Conservation (phyloP, 2,888 invertebrate genomes). For the Cylloceria caligata region DNA sequence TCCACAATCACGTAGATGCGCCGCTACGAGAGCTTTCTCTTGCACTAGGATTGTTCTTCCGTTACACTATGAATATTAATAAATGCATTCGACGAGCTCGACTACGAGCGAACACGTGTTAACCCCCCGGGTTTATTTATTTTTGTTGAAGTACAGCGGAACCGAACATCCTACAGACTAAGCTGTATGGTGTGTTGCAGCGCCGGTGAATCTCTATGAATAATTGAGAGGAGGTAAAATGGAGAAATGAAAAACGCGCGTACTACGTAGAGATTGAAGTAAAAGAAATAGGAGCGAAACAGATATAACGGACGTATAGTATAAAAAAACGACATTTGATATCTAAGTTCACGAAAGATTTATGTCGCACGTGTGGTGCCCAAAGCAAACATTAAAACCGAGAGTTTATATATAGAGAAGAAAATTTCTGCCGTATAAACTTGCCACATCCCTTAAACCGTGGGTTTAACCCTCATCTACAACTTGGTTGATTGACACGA, state of each 20-base stretch:
- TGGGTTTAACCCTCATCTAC: background rate
- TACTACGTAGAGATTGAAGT: background rate
- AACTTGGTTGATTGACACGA: background rate
- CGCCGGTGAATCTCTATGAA: slow-evolving; percentile 3
- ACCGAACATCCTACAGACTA: background rate
- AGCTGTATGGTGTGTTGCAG: slow-evolving; percentile 1
- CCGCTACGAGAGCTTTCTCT: slow-evolving; percentile 4
- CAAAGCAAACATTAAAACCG: background rate
- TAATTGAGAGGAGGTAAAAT: slow-evolving; percentile 7
- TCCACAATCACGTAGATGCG: slow-evolving; percentile 9
- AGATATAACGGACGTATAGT: background rate
- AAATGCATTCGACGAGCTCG: slow-evolving; percentile 1
- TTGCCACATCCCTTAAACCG: background rate
- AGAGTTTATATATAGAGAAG: background rate
- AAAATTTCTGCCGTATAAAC: slow-evolving; percentile 24
- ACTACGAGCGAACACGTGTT: slow-evolving; percentile 11
- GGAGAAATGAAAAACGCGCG: background rate
- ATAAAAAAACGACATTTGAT: slow-evolving; percentile 5
- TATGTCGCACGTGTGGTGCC: background rate
- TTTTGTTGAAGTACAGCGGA: background rate
- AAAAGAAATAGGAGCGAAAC: background rate
- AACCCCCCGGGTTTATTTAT: slow-evolving; percentile 9
- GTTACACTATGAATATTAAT: slow-evolving; percentile 46
- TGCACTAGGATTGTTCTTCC: slow-evolving; percentile 23
- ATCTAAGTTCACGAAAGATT: background rate